Base-by-base conservation (phyloP, 2,888 invertebrate species). In the Meandrusa payeni region DNA sequence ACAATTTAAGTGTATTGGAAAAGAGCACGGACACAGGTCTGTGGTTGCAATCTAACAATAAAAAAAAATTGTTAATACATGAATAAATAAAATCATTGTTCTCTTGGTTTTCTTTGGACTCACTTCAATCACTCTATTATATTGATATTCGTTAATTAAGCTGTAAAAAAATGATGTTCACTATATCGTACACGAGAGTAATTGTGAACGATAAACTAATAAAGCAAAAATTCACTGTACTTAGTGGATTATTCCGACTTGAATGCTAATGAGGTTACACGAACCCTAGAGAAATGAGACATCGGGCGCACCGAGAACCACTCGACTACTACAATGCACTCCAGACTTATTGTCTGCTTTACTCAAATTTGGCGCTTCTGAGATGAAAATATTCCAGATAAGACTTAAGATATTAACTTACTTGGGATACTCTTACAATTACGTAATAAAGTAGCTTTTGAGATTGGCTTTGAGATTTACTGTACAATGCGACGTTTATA, bases 251-350 rank as follows among this genome's bases (percentile, higher is more conserved):
- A 23, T 32, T 7, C 6, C 5, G 7, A 43, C 20, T 38, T 27
- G 32, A 38, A 32, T 43, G 31, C 38, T 43, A 43, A 43, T 43
- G 37, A 38, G 32, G 20, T 38, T 20, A n/a, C 11, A 31, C 37
- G 43, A 43, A 43, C 32, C 27, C 37, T 31, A 31, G 43, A 33
- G 38, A 43, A 37, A 24, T 34, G 17, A 31, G 34, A 37, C 20
- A 44, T 24, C 31, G 17, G 22, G 31, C 9, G 15, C 32, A 11
- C 3, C 4, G 23, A 15, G 15, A 3, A 4, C 15, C 2, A 3
- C 15, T 15, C 2, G 23, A 12, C 13, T 11, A 11, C 36, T 34
- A 22, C 9, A 24, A 17, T 23, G 29, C 29, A 17, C 36, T 26
- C 17, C n/a, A 29, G 15, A 42, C 41, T 42, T 29, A 42, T 36